Evolutionary conservation across 2,888 invertebrate species (phyloP).

Genomic region (Athetis lepigone): DNA sequence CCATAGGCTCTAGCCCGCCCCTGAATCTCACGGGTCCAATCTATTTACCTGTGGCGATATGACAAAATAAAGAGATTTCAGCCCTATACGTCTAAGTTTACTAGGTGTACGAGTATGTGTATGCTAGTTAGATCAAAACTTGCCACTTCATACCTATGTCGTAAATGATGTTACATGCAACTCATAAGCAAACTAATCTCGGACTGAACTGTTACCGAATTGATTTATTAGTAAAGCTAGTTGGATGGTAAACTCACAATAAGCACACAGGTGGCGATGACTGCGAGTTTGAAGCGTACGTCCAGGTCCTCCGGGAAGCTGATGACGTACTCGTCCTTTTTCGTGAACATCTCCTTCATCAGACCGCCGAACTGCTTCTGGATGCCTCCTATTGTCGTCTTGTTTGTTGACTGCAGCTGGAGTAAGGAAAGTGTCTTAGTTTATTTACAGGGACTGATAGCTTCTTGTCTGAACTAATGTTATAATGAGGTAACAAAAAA

Average conservation of each 20-base stretch:
- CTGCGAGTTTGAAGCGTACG: constrained; percentile 71
- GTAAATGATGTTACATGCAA: too few species aligned
- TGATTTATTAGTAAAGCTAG: too few species aligned
- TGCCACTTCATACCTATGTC: too few species aligned
- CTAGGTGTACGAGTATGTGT: background rate
- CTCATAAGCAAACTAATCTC: background rate
- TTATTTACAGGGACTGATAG: background rate
- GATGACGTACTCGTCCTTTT: constrained; percentile 68
- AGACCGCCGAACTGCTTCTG: constrained; percentile 65
- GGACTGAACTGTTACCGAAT: too few species aligned
- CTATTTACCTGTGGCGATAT: background rate
- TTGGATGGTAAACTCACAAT: constrained; percentile 55
- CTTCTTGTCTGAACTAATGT: too few species aligned
- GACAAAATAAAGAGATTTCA: background rate
- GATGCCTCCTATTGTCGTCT: constrained; percentile 70
- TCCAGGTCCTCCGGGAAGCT: constrained; percentile 70
- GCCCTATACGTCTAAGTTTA: background rate
- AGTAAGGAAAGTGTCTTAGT: background rate
- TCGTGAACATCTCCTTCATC: constrained; percentile 47
- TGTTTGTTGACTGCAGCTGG: constrained; percentile 69
- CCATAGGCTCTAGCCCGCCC: too few species aligned
- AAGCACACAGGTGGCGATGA: constrained; percentile 74
- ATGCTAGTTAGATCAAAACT: too few species aligned
- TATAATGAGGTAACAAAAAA: too few species aligned
- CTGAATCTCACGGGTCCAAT: too few species aligned